phyloP scores from a whole-genome alignment of 2,113 vertebrate species.

The Atlantisia rogersi region DNA sequence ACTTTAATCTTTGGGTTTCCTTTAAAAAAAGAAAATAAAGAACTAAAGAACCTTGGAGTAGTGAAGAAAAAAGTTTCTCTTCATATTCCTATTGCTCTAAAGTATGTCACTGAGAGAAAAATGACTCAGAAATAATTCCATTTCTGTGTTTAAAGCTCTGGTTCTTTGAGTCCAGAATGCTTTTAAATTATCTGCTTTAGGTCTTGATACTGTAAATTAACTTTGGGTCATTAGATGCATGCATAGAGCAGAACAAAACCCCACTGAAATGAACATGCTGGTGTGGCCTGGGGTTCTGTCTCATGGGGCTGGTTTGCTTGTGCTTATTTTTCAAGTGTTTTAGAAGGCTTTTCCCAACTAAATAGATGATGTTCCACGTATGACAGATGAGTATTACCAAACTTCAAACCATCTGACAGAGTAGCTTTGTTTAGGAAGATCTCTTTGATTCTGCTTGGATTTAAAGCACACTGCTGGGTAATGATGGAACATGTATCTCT shows the following conservation, averaged over 20 bases:
- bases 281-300: not conserved
- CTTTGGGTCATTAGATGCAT: not conserved
- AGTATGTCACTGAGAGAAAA: not conserved
- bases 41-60: not conserved
- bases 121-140: not conserved
- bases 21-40: not conserved
- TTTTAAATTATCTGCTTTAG: not conserved
- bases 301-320: not conserved
- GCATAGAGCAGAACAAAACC: not conserved
- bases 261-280: not conserved
- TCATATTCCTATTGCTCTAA: not conserved
- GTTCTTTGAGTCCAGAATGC: not conserved
- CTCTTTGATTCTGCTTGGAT: conserved; percentile 43
- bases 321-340: not conserved
- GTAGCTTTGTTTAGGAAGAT: conserved; percentile 3
- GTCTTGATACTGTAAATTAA: not conserved
- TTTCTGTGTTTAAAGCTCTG: not conserved
- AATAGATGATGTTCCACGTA: not conserved
- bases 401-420: not conserved
- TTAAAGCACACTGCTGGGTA: not conserved
- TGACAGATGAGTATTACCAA: not conserved
- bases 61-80: not conserved
- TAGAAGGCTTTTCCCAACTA: not conserved
- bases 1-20: conserved; percentile 5
- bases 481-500: not conserved